phyloP scores from a whole-genome alignment of 2,113 vertebrate species.

The Dissostichus mawsoni region DNA sequence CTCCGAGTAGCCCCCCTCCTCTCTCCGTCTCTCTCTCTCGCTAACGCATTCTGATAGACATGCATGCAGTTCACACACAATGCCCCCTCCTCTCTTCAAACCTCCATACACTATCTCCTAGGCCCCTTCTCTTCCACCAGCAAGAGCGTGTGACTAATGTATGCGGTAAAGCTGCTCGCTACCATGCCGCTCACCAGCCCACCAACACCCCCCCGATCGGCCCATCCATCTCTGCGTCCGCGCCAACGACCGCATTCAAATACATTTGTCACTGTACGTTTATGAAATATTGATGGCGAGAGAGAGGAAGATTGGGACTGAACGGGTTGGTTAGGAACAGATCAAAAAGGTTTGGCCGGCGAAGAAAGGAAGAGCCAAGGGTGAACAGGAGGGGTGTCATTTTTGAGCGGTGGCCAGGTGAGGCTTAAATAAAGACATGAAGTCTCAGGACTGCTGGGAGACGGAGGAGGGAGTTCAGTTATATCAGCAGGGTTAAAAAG shows the following conservation, averaged over 20 bases:
- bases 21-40: conserved; percentile 45
- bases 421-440: conserved; percentile 47
- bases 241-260: conserved; percentile 85
- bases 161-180: conserved; percentile 96
- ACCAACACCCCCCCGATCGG: conserved; percentile 91
- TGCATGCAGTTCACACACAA: conserved; percentile 74
- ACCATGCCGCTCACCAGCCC: conserved; percentile 93
- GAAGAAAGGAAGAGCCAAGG: conserved; percentile 35
- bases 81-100: conserved; percentile 56
- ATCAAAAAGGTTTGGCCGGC: conserved; percentile 56
- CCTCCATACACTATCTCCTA: conserved; percentile 84
- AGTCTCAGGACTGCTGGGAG: conserved; percentile 19
- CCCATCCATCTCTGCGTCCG: conserved; percentile 93
- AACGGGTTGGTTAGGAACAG: conserved; percentile 67
- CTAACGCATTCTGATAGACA: conserved; percentile 75
- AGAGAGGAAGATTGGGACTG: conserved; percentile 51
- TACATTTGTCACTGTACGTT: conserved; percentile 84
- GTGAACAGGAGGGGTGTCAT: conserved; percentile 46
- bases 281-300: conserved; percentile 90
- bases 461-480: neutral
- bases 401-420: conserved; percentile 48
- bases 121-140: conserved; percentile 75
- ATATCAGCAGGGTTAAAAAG: neutral
- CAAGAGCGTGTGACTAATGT: conserved; percentile 92
- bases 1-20: conserved; percentile 58